Conservation (phyloP, 2,113 vertebrate genomes). For the Taxidea taxus region DNA sequence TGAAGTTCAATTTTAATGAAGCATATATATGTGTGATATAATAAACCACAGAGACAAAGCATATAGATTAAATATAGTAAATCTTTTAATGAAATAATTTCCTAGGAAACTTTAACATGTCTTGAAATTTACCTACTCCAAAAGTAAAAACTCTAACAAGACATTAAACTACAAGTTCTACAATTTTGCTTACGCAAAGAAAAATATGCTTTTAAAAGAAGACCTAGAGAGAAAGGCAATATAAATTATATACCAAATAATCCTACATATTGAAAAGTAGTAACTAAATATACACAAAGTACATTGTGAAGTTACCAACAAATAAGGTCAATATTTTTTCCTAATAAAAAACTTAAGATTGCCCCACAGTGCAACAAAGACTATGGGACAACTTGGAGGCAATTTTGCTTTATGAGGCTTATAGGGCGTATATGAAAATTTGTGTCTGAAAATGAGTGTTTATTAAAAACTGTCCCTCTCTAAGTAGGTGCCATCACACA, state of each 20-base stretch:
- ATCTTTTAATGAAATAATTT: neutral
- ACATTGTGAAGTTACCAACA: neutral
- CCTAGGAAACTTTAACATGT: neutral
- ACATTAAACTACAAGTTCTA: neutral
- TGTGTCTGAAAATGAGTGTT: neutral
- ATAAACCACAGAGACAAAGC: neutral
- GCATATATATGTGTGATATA: neutral
- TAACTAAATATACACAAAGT: neutral
- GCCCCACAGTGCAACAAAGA: neutral
- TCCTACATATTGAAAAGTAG: neutral
- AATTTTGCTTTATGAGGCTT: neutral
- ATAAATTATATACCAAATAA: neutral
- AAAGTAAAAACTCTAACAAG: neutral
- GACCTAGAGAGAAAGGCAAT: neutral
- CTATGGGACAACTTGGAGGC: neutral
- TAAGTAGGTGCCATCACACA: neutral
- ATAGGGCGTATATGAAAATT: neutral
- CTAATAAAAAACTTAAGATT: neutral
- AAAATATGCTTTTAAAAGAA: neutral
- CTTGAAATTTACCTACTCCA: neutral
- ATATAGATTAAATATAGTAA: neutral
- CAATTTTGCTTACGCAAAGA: neutral
- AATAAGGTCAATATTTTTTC: neutral
- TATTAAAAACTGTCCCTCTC: neutral
- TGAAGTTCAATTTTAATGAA: neutral